These are phyloP conservation scores for Geococcyx californianus DNA, from an alignment of 2,113 vertebrate species.

Conservation along the genomic window DNA sequence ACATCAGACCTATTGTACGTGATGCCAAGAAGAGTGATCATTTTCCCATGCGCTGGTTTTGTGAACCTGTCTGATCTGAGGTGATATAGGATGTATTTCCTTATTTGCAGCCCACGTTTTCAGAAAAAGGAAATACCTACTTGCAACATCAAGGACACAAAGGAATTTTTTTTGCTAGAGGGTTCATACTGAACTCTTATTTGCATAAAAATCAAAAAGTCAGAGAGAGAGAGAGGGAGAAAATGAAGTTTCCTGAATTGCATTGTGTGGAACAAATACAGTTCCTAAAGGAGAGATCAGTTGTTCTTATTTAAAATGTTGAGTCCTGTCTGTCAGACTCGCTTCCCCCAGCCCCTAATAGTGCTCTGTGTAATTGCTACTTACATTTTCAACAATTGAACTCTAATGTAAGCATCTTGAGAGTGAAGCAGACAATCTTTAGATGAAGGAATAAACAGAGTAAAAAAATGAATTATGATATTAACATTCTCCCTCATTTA, in stretches of 20 bases:
- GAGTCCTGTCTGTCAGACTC: not conserved
- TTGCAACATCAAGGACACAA: not conserved
- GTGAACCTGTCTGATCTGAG: not conserved
- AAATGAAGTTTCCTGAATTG: not conserved
- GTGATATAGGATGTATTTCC: not conserved
- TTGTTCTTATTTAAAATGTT: not conserved
- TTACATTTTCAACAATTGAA: not conserved
- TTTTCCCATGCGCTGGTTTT: not conserved
- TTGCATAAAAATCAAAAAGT: not conserved
- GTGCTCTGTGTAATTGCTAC: not conserved
- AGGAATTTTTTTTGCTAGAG: not conserved
- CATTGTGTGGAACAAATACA: not conserved
- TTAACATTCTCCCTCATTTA: not conserved
- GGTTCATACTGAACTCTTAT: not conserved
- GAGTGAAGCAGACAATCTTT: not conserved
- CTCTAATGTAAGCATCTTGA: not conserved
- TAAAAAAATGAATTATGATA: not conserved
- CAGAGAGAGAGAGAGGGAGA: too few relatives aligned
- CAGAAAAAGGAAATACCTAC: not conserved
- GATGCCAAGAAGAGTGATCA: not conserved
- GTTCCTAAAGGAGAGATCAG: not conserved
- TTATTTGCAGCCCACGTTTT: not conserved
- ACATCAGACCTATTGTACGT: not conserved
- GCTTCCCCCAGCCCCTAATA: fast-evolving
- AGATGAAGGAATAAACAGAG: not conserved